Conservation (phyloP, 92 coral and sea anemone genomes). For the Anthopleura xanthogrammica region DNA sequence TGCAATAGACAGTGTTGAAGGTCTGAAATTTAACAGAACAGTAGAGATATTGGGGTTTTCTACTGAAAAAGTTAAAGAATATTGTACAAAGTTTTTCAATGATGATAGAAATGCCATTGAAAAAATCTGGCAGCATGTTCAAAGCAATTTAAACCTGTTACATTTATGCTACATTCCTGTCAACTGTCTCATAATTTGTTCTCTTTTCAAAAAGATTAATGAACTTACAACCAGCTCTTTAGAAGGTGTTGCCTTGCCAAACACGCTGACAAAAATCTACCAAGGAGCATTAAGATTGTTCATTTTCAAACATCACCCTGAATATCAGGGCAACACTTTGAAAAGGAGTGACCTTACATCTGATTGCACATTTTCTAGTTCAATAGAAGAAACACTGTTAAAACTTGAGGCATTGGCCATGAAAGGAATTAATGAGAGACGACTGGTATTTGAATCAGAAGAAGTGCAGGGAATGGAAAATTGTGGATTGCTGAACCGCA, state of each 20-base stretch:
- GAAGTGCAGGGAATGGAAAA: slow-evolving; percentile 41
- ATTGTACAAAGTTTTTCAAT: slow-evolving; percentile 29
- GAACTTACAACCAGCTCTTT: not conserved
- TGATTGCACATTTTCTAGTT: slow-evolving; percentile 5
- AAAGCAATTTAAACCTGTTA: slow-evolving; percentile 24
- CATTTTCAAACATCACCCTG: slow-evolving; percentile 38
- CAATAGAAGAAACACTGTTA: slow-evolving; percentile 21
- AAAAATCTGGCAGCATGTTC: slow-evolving; percentile 34
- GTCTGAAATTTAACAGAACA: slow-evolving; percentile 20
- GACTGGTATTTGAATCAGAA: slow-evolving; percentile 29
- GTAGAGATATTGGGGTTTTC: slow-evolving; percentile 66
- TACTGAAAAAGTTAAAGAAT: slow-evolving; percentile 37
- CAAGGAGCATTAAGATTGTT: slow-evolving; percentile 33
- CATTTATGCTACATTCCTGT: slow-evolving; percentile 60
- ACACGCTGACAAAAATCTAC: slow-evolving; percentile 25
- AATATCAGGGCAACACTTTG: slow-evolving; percentile 24
- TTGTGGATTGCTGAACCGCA: slow-evolving; percentile 43
- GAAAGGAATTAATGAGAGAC: slow-evolving; percentile 24
- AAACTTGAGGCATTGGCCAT: slow-evolving; percentile 23
- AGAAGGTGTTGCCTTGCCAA: slow-evolving; percentile 14
- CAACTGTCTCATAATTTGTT: slow-evolving; percentile 49
- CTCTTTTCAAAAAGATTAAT: not conserved
- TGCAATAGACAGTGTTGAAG: slow-evolving; percentile 25
- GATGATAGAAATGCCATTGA: not conserved
- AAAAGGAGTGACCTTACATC: slow-evolving; percentile 4